These are phyloP conservation scores for Bembecia ichneumoniformis DNA, from an alignment of 2,888 invertebrate genomes.

Conservation along the genomic window DNA sequence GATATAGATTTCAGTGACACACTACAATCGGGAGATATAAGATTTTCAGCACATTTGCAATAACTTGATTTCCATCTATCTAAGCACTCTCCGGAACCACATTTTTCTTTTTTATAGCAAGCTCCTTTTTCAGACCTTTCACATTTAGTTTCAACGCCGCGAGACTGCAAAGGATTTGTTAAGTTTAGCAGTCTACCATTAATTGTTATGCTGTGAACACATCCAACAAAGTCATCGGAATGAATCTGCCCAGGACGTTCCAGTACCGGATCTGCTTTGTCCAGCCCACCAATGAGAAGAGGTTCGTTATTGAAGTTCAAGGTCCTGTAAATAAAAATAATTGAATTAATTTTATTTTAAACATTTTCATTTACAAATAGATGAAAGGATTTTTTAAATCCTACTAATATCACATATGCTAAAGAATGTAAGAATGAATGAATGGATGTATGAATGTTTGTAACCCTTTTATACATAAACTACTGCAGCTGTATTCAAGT, in stretches of 20 bases:
- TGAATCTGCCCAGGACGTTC: conserved; percentile 92
- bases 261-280: conserved; percentile 86
- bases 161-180: conserved; percentile 80
- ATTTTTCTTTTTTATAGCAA: conserved; percentile 72
- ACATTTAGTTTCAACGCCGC: conserved; percentile 83
- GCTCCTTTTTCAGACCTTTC: conserved; percentile 77
- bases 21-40: conserved; percentile 85
- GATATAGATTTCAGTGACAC: conserved; percentile 84
- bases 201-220: conserved; percentile 90
- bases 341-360: too few species aligned
- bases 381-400: background rate
- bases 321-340: conserved; percentile 75
- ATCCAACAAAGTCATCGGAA: conserved; percentile 94
- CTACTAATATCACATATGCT: too few species aligned
- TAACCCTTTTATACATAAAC: too few species aligned
- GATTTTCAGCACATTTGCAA: conserved; percentile 78
- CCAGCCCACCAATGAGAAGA: conserved; percentile 87
- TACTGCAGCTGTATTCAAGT: too few species aligned
- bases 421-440: background rate
- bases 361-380: background rate
- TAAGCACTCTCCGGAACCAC: conserved; percentile 78
- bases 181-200: conserved; percentile 89
- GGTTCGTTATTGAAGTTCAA: conserved; percentile 93
- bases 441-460: background rate
- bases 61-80: conserved; percentile 87